phyloP scores from a whole-genome alignment of 2,888 invertebrate species.

The Thymelicus sylvestris region DNA sequence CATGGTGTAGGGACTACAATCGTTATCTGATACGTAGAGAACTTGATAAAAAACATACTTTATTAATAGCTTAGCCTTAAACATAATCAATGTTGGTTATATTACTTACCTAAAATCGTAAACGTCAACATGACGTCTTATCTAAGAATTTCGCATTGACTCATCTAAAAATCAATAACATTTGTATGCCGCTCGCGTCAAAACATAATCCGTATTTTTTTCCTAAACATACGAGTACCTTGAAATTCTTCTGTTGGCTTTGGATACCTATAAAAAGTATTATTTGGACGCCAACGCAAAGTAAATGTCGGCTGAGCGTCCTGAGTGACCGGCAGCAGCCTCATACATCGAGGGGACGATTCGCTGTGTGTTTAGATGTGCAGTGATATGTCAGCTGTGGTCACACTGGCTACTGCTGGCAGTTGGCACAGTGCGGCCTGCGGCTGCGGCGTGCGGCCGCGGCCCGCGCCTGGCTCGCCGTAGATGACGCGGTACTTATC shows the following conservation, averaged over 20 bases:
- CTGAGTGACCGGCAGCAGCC: not conserved
- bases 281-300: conserved; percentile 6
- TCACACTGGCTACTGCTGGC: no score
- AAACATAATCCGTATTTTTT: conserved; percentile 22
- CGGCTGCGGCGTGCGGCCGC: no score
- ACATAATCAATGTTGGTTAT: not conserved
- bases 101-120: not conserved
- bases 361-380: conserved; percentile 3
- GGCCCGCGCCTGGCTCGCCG: not conserved
- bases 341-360: conserved; percentile 2
- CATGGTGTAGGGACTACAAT: no score
- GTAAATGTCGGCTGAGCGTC: not conserved
- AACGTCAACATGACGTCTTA: not conserved
- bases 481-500: conserved; percentile 11
- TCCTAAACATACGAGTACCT: conserved; percentile 10
- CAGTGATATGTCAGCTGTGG: not conserved
- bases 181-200: conserved; percentile 15
- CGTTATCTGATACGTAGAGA: no score
- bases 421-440: not conserved
- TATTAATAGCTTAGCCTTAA: not conserved
- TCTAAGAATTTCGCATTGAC: not conserved
- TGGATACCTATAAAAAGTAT: conserved; percentile 9
- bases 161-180: conserved; percentile 11
- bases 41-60: no score
- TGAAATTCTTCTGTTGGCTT: conserved; percentile 22